These are phyloP conservation scores for Drosophila nebulosa DNA, from an alignment of 1,140 invertebrate species.

Conservation along the genomic window DNA sequence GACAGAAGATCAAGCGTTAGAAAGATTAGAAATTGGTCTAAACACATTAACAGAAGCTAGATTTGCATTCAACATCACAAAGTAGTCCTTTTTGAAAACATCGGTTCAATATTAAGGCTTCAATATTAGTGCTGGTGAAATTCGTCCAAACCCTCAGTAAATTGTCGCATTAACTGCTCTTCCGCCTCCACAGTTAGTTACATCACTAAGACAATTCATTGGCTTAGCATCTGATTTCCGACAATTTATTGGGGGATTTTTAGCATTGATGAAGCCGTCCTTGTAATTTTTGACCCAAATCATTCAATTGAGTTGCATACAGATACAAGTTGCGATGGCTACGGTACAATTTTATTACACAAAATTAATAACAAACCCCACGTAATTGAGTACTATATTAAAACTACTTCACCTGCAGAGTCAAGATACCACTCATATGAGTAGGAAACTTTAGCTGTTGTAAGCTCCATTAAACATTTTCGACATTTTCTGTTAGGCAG, in stretches of 20 bases:
- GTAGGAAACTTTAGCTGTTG: too few species aligned
- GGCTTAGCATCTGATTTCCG: background rate
- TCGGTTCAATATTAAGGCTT: background rate
- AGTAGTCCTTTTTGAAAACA: background rate
- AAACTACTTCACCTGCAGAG: background rate
- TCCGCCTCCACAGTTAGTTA: background rate
- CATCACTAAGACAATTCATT: conserved; percentile 7
- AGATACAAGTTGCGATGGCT: too few species aligned
- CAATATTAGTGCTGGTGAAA: background rate
- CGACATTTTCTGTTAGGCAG: too few species aligned
- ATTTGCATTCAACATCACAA: background rate
- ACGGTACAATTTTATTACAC: conserved; percentile 1
- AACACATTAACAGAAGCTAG: too few species aligned
- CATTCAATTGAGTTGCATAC: too few species aligned
- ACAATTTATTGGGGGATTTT: conserved; percentile 10
- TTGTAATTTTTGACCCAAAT: too few species aligned
- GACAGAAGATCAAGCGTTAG: too few species aligned
- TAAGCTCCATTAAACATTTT: too few species aligned
- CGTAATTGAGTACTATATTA: too few species aligned
- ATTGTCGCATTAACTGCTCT: conserved; percentile 12
- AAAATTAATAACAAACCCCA: too few species aligned
- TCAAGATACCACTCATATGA: conserved; percentile 4
- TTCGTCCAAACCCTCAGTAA: conserved; percentile 12
- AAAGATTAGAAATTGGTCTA: too few species aligned
- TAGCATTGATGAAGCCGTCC: too few species aligned